phyloP scores from a whole-genome alignment of 2,888 invertebrate genomes.

The Griposia aprilina region DNA sequence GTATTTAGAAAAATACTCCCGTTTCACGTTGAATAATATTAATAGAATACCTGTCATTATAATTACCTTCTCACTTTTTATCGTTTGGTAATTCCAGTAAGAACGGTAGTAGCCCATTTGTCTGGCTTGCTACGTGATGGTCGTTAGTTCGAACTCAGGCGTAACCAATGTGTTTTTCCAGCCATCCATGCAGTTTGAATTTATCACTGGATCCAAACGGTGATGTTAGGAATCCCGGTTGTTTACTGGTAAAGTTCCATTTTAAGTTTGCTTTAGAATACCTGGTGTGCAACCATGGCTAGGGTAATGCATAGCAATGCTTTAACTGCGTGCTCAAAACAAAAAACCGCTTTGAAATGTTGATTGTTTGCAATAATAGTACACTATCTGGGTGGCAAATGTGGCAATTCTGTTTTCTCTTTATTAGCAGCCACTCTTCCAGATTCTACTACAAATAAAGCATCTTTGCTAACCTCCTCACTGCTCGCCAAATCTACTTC shows the following conservation, averaged over 20 bases:
- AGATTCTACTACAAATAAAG: neutral
- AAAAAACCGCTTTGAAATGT: slow-evolving; percentile 31
- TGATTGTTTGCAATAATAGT: slow-evolving; percentile 10
- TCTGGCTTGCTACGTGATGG: slow-evolving; percentile 48
- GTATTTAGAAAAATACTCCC: neutral
- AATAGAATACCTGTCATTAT: slow-evolving; percentile 47
- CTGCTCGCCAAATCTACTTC: neutral
- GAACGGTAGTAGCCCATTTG: slow-evolving; percentile 56
- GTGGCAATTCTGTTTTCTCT: neutral
- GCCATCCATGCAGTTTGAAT: slow-evolving; percentile 58
- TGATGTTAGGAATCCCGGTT: slow-evolving; percentile 52
- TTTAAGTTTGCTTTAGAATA: slow-evolving; percentile 40
- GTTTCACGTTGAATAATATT: slow-evolving; percentile 41
- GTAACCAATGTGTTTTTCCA: slow-evolving; percentile 61
- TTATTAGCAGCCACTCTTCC: neutral
- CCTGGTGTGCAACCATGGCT: slow-evolving; percentile 35
- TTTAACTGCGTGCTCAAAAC: slow-evolving; percentile 12
- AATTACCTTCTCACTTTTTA: slow-evolving; percentile 60
- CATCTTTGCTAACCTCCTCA: neutral
- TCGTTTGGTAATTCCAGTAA: slow-evolving; percentile 54
- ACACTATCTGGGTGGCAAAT: slow-evolving; percentile 35
- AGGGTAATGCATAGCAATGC: slow-evolving; percentile 37
- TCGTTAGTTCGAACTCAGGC: slow-evolving; percentile 59
- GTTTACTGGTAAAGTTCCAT: slow-evolving; percentile 43
- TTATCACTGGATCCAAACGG: slow-evolving; percentile 60